phyloP scores from a whole-genome alignment of 1,140 invertebrate species.

The honey bee (Apis mellifera) region Amel_HAv3.1 CM009933.2:11711001-11711500 shows the following conservation, averaged over 20 bases:
- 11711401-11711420: conserved; percentile 8
- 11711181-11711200: conserved; percentile 13
- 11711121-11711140: neutral
- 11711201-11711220: conserved; percentile 14
- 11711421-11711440: neutral
- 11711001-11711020: too few species aligned
- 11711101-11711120: too few species aligned
- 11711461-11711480: neutral
- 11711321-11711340: conserved; percentile 66
- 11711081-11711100: too few species aligned
- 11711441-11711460: neutral
- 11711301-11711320: conserved; percentile 70
- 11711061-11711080: too few species aligned
- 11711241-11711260: neutral
- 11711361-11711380: conserved; percentile 54
- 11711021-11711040: too few species aligned
- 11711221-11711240: conserved; percentile 8
- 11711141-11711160: neutral
- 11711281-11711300: conserved; percentile 35
- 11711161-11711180: neutral
- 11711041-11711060: too few species aligned
- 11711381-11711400: conserved; percentile 59
- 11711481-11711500: conserved; percentile 12
- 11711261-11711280: too few species aligned
- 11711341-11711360: conserved; percentile 66